These are phyloP conservation scores for Drosophila saltans DNA, from an alignment of 1,140 invertebrate genomes.

Conservation along the genomic window DNA sequence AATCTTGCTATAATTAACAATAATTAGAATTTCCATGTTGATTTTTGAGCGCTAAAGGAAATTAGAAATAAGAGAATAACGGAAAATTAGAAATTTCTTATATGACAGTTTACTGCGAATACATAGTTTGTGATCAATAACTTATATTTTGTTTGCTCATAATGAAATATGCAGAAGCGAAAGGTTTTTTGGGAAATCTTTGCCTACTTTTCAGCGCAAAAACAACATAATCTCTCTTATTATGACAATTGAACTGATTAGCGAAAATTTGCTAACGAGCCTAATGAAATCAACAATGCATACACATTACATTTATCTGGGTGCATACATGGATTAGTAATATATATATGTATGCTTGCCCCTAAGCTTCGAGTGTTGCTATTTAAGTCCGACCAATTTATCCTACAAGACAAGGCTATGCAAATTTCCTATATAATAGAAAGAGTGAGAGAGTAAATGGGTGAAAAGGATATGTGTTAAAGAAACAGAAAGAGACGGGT, in stretches of 20 bases:
- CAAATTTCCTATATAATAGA: slow-evolving; percentile 16
- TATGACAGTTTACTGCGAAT: too few species aligned
- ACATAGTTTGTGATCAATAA: too few species aligned
- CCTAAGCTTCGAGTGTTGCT: slow-evolving; percentile 7
- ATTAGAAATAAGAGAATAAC: too few species aligned
- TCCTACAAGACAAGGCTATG: slow-evolving; percentile 11
- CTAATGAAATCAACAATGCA: neutral
- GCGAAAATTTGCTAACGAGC: neutral
- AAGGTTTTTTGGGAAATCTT: neutral
- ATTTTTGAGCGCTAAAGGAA: too few species aligned
- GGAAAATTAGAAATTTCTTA: too few species aligned
- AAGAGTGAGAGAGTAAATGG: neutral
- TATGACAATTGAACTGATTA: too few species aligned
- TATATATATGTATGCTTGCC: neutral
- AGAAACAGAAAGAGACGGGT: too few species aligned
- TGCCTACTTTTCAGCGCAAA: neutral
- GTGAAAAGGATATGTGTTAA: slow-evolving; percentile 2
- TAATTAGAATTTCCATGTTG: too few species aligned
- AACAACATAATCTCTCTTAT: too few species aligned
- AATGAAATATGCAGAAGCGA: neutral
- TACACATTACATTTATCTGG: neutral
- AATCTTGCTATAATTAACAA: too few species aligned
- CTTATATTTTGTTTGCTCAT: too few species aligned
- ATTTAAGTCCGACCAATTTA: slow-evolving; percentile 12
- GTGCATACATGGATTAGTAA: neutral